Evolutionary conservation across 37 sponge, comb jelly and placozoan genomes (phyloP).

Genomic region (Ianthella basta): DNA sequence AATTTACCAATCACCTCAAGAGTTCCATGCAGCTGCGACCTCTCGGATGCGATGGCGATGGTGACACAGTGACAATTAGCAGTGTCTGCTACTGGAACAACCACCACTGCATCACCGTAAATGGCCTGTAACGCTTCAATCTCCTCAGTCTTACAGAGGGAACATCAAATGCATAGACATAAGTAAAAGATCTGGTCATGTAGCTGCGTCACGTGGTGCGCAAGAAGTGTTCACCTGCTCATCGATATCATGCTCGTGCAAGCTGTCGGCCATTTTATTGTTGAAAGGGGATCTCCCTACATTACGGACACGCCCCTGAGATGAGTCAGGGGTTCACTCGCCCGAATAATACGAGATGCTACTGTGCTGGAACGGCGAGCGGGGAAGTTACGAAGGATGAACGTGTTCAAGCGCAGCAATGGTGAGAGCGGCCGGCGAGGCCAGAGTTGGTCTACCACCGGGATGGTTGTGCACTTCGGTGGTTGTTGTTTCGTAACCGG

Average conservation of each 20-base stretch:
- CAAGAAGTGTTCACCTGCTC: not conserved
- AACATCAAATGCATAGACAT: too few species aligned
- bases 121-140: constrained; percentile 62
- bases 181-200: too few species aligned
- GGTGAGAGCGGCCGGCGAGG: not conserved
- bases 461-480: not conserved
- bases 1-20: too few species aligned
- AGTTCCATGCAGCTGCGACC: too few species aligned
- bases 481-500: not conserved
- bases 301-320: not conserved
- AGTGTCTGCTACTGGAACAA: not conserved
- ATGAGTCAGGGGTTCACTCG: too few species aligned
- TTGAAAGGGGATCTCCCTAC: not conserved
- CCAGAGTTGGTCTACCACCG: too few species aligned
- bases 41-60: not conserved
- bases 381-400: too few species aligned
- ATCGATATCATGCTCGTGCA: not conserved
- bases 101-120: constrained; percentile 43
- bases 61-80: not conserved
- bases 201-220: not conserved
- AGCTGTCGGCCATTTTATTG: not conserved
- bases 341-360: too few species aligned
- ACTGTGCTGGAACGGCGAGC: too few species aligned
- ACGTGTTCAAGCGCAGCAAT: too few species aligned
- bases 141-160: constrained; percentile 39